Base-by-base conservation (phyloP, 2,797 vertebrate species). In the Alectoris magna region DNA sequence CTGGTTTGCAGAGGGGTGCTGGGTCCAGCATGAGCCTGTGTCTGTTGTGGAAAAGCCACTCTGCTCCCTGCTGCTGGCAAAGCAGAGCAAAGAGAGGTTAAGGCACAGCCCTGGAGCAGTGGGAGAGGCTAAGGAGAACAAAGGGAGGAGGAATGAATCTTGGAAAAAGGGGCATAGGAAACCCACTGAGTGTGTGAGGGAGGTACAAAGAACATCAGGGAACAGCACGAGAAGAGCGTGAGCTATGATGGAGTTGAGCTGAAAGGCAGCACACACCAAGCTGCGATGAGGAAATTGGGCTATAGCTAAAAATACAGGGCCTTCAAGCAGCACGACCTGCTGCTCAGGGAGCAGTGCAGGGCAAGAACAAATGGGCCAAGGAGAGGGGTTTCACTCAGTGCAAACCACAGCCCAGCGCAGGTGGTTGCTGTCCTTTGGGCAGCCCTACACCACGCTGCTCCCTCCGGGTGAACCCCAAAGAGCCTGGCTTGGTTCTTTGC, bases 261-360 rank as follows among this genome's bases (percentile, higher is more conserved):
- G 89, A 88, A 91, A 83, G 56, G 9, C 79, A 59, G 67, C 63
- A 77, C 84, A 16, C 38, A 75, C 71, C 44, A 82, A 96, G 71
- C 63, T 87, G 41, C 6, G 7, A 43, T 10, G 41, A 77, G 76
- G 88, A 84, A 93, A 96, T 4, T 51, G 71, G 91, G 85, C 94
- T 96, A 31, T 55, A 78, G 68, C 86, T 96, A 95, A 96, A 96
- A 96, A 96, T 93, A 96, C 95, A 95, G 81, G 71, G 85, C 69
- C 78, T 93, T 85, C 2, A 14, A 93, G 90, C 64, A 86, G 91
- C 70, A 34, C 2, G 6, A 74, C 74, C 81, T 43, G 53, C 87
- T 88, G 27, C 62, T 68, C 71, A 43, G 90, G 74, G 87, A 81
- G 79, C 59, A 85, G 63, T 0, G 0, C 49, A 87, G 69, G 70